Conservation (phyloP, 2,888 invertebrate genomes). For the Didymodactylos carnosus region DNA sequence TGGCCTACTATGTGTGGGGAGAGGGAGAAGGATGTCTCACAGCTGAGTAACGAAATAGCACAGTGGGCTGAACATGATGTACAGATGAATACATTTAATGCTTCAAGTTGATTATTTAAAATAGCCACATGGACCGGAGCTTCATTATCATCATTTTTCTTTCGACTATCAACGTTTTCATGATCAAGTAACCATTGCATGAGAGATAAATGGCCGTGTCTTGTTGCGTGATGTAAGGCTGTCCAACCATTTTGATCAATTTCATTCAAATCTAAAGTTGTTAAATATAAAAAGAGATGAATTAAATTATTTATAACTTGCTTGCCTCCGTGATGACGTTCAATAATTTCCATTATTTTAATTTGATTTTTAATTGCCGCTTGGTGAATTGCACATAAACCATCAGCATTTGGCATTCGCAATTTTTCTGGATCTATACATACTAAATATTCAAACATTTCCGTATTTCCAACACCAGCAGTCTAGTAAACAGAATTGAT, state of each 20-base stretch:
- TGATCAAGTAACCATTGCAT: background rate
- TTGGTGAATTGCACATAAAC: background rate
- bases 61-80: too few relatives aligned
- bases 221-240: slow-evolving; percentile 3
- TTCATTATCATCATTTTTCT: background rate
- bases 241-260: slow-evolving; percentile 8
- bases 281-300: background rate
- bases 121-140: slow-evolving; percentile 8
- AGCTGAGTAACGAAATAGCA: too few relatives aligned
- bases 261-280: background rate
- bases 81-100: background rate
- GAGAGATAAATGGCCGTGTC: background rate
- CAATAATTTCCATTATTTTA: background rate
- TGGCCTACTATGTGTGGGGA: too few relatives aligned
- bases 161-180: background rate
- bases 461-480: background rate
- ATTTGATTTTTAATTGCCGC: background rate
- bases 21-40: too few relatives aligned
- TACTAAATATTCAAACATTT: background rate
- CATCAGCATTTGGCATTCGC: background rate
- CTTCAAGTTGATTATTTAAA: slow-evolving; percentile 2
- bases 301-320: background rate
- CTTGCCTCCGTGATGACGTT: background rate
- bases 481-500: too few relatives aligned
- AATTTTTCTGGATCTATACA: background rate